A percentile compares a stretch with the other conserved stretches of the same genome.
phyloP scores from a whole-genome alignment of 2,113 vertebrate genomes.

The Oncorhynchus tshawytscha region DNA sequence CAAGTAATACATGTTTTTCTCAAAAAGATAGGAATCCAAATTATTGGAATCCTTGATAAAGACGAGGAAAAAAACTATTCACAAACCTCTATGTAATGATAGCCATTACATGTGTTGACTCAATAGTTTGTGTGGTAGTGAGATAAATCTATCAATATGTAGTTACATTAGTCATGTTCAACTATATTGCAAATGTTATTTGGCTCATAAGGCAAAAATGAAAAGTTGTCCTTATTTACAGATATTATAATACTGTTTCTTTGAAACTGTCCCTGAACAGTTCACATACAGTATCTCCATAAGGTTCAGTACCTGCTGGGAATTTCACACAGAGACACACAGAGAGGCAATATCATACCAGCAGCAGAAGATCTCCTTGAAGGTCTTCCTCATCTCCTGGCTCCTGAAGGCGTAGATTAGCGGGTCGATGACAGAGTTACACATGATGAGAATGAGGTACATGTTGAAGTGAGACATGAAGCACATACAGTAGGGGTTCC shows the following conservation, averaged over 20 bases:
- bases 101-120: no score
- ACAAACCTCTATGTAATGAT: no score
- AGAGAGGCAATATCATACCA: constrained; percentile 19
- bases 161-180: neutral
- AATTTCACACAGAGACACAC: constrained; percentile 12
- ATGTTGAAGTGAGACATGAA: constrained; percentile 61
- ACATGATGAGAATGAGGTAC: constrained; percentile 62
- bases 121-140: no score
- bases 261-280: neutral
- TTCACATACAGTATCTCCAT: neutral
- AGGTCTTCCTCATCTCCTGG: constrained; percentile 59
- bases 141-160: no score
- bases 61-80: no score
- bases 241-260: neutral
- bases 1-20: no score
- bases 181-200: neutral
- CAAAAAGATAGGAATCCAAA: no score
- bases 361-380: constrained; percentile 53
- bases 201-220: neutral
- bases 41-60: no score
- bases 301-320: constrained; percentile 2
- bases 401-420: constrained; percentile 57
- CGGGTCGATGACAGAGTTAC: constrained; percentile 58
- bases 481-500: constrained; percentile 55
- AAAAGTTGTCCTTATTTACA: neutral